phyloP scores from a whole-genome alignment of 1,140 invertebrate species.

The Bombyx mandarina region DNA sequence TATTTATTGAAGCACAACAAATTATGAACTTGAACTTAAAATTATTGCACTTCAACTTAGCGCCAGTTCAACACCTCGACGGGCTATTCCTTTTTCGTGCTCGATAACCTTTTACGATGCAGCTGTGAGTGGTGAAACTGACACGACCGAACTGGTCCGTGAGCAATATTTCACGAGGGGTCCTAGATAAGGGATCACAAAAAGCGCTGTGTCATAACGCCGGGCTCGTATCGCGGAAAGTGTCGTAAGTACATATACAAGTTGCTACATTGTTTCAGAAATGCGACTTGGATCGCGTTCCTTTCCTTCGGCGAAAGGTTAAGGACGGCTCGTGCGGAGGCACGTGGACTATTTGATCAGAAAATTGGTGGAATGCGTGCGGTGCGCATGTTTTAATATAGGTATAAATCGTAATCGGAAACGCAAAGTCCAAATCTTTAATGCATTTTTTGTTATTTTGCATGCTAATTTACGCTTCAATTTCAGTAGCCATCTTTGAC shows the following conservation, averaged over 20 bases:
- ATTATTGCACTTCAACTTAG: conserved; percentile 1
- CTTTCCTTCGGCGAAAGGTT: conserved; percentile 58
- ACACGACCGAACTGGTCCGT: conserved; percentile 41
- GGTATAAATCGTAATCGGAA: too few species aligned
- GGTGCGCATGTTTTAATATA: too few species aligned
- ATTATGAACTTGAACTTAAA: conserved; percentile 5
- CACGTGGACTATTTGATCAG: too few species aligned
- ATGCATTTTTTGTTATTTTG: too few species aligned
- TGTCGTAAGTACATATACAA: conserved; percentile 48
- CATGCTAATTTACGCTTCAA: too few species aligned
- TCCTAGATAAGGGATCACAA: conserved; percentile 50
- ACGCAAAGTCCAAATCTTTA: too few species aligned
- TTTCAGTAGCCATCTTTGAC: too few species aligned
- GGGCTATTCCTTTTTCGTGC: conserved; percentile 19
- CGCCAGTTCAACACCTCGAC: conserved; percentile 5
- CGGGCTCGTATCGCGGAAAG: conserved; percentile 38
- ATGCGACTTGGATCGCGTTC: conserved; percentile 35
- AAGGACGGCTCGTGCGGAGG: conserved; percentile 29
- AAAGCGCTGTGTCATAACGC: conserved; percentile 43
- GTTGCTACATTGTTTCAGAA: conserved; percentile 45
- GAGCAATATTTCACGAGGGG: conserved; percentile 42
- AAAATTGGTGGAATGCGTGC: too few species aligned
- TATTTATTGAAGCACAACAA: neutral
- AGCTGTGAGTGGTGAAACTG: conserved; percentile 35
- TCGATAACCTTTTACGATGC: conserved; percentile 44